These are phyloP conservation scores for Stichodactyla helianthus DNA, from an alignment of 64 coral and sea anemone genomes.

Conservation along the genomic window DNA sequence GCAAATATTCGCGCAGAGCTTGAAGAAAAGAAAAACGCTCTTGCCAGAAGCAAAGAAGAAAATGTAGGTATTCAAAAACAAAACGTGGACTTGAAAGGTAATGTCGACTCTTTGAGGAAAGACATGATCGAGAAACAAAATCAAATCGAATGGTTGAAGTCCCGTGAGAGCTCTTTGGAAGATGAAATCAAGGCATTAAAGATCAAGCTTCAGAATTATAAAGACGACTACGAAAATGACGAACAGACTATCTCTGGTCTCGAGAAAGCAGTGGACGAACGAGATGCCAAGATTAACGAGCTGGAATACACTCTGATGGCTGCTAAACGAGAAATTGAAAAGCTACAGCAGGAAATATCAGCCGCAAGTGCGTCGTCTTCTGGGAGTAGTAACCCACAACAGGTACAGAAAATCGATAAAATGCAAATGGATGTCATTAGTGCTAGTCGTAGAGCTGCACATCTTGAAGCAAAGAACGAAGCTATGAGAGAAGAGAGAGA, in stretches of 20 bases:
- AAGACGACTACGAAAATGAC: conserved; percentile 75
- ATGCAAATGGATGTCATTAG: conserved; percentile 70
- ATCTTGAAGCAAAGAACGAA: conserved; percentile 66
- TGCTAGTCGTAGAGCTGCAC: conserved; percentile 55
- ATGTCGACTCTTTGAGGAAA: conserved; percentile 64
- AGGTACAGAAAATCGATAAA: conserved; percentile 74
- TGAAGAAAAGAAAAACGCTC: conserved; percentile 69
- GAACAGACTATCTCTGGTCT: conserved; percentile 63
- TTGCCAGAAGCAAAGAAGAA: conserved; percentile 71
- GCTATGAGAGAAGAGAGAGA: conserved; percentile 77
- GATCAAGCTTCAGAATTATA: conserved; percentile 55
- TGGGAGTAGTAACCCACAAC: conserved; percentile 63
- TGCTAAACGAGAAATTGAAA: conserved; percentile 72
- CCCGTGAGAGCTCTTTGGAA: conserved; percentile 54
- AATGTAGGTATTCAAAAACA: conserved; percentile 54
- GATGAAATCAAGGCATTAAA: conserved; percentile 79
- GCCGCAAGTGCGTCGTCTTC: conserved; percentile 48
- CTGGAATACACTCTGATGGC: conserved; percentile 67
- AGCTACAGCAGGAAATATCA: conserved; percentile 66
- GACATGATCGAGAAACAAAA: conserved; percentile 64
- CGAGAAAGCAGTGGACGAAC: conserved; percentile 54
- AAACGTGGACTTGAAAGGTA: conserved; percentile 59
- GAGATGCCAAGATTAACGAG: conserved; percentile 61
- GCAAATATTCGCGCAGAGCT: conserved; percentile 66
- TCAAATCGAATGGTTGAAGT: conserved; percentile 67